Evolutionary conservation across 2,888 invertebrate species (phyloP).

Genomic region (Zhengitettix transpicula): DNA sequence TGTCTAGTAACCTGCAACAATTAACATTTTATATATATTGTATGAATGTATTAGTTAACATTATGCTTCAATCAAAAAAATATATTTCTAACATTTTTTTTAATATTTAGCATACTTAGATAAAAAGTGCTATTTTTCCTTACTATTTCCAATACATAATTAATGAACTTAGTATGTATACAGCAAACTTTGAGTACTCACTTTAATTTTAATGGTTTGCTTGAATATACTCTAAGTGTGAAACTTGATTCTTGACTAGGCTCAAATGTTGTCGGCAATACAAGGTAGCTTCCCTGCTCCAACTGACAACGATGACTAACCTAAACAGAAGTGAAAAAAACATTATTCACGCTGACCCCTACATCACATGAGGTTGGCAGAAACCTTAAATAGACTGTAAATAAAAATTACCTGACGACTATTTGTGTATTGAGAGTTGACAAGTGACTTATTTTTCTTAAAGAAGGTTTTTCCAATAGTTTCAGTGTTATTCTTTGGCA

Average conservation of each 20-base stretch:
- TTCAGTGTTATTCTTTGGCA: slow-evolving; percentile 52
- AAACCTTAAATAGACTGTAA: not conserved
- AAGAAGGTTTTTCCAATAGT: slow-evolving; percentile 65
- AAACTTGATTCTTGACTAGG: slow-evolving; percentile 80
- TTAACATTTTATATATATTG: not conserved
- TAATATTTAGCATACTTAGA: not conserved
- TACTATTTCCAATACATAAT: not conserved
- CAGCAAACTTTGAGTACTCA: slow-evolving; percentile 29
- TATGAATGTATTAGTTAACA: not conserved
- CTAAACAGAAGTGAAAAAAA: slow-evolving; percentile 16
- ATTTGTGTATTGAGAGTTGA: slow-evolving; percentile 84
- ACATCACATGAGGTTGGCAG: not conserved
- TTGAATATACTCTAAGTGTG: slow-evolving; percentile 65
- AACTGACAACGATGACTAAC: slow-evolving; percentile 56
- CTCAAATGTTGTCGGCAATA: slow-evolving; percentile 83
- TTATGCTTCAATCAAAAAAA: not conserved
- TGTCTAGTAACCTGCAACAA: slow-evolving; percentile 33
- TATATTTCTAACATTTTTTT: not conserved
- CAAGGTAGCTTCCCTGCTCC: slow-evolving; percentile 64
- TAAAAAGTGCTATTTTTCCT: not conserved
- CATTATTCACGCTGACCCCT: too few relatives aligned
- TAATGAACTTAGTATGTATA: too few relatives aligned
- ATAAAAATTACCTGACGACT: slow-evolving; percentile 57
- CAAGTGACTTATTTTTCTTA: slow-evolving; percentile 68
- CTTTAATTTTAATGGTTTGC: slow-evolving; percentile 59